Evolutionary conservation across 2,113 vertebrate genomes (phyloP), one percentile per base, ranked within the genome.

Genomic region (Crypturellus undulatus): DNA sequence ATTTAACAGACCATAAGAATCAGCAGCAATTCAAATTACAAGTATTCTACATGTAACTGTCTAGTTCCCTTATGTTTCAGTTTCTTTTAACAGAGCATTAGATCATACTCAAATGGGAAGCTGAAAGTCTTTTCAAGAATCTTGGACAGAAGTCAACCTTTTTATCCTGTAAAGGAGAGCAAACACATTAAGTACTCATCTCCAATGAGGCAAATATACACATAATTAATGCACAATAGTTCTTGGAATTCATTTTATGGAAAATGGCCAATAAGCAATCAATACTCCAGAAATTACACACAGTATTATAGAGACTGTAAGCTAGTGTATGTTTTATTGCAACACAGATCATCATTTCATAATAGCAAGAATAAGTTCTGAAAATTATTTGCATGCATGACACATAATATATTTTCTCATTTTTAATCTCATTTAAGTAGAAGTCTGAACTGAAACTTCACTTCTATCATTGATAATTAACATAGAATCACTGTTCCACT

Each of bases 361-460:
- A 92, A 93, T 84, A 84, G 58, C 91, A 84, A 65, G 92, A 87
- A 96, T 83, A 92, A 97, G 89, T 87, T 80, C 36, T 79, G 85
- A 87, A 90, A 79, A 65, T 56, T 82, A 92, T 94, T 77, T 97
- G 91, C 95, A 96, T 91, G 85, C 84, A 96, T 71, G 95, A 92
- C 21, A 89, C 42, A 87, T 89, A 30, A 40, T 51, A 62, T 73
- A 87, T 75, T 71, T 26, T 9, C 59, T 91, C n/a, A 17, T 36
- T 36, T 62, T 38, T 38, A 36, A 32, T 34, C 43, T 43, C 42
- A 68, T 19, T 49, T 69, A 22, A 45, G 32, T 28, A 45, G 45
- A 51, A 26, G 15, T 51, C 20, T 36, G 68, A 24, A 51, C 32
- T 15, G n/a, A 49, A 51, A 70, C 32, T n/a, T 70, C 45, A 70